Evolutionary conservation across 2,888 invertebrate genomes (phyloP), one percentile per base, ranked within the genome.

Genomic region (Ormyrus rosae): DNA sequence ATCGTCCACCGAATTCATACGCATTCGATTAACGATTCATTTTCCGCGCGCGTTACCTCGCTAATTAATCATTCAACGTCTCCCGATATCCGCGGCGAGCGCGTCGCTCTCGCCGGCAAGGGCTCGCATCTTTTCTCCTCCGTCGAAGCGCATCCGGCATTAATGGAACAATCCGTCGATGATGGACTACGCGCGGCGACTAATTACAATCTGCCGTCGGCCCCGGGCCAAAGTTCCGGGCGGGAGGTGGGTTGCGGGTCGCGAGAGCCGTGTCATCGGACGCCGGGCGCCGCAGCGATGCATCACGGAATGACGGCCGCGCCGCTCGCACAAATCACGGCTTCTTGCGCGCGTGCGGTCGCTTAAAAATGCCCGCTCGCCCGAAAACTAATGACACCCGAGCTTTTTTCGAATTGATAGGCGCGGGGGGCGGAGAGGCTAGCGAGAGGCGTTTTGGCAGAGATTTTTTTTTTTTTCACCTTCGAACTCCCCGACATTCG

Each of bases 251-350:
- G 0, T 19, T 19, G 19, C 19, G 19, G 34, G 4, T 3, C 34
- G 34, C 34, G 34, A 34, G 34, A 34, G 86, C 84, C 76, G 85
- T 85, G 89, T 87, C 88, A 87, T 87, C 86, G 83, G 80, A 83
- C 75, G 67, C 34, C 84, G 88, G 88, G 86, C 88, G 88, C 85
- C 86, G 88, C 88, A 87, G 85, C 88, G 86, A 89, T 89, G 89
- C 87, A 89, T 89, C 89, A 88, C 86, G 83, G 85, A 86, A 88
- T 85, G 89, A 89, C 81, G 82, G 48, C 68, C 55, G 70, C 76
- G 78, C 63, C n/a, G 46, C 70, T 78, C 77, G 55, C 34, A 34
- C 77, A 78, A 78, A 78, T 78, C 77, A 71, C 69, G 60, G 9
- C 61, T 34, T 48, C 61, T 10, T 13, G 46, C 19, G 19, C 46